Evolutionary conservation across 2,797 vertebrate genomes (phyloP), one percentile per base, ranked within the genome.

Genomic region (Neosilurus hyrtlii): DNA sequence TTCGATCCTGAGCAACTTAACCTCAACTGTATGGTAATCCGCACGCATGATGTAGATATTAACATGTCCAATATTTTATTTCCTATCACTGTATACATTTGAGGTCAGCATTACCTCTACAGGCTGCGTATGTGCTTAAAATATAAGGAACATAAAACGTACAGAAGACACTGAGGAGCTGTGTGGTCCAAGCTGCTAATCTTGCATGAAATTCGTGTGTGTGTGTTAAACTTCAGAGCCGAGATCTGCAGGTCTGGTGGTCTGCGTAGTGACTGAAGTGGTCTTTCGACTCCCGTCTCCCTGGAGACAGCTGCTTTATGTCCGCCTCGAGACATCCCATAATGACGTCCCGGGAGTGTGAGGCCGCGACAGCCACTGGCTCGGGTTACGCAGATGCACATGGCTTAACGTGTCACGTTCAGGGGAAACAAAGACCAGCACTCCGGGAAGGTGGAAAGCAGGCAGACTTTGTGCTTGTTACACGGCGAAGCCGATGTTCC

Each of bases 201-300:
- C 51, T 11, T 43, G 78, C 78, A 80, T 80, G 65, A 67, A 71
- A 71, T 70, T 30, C 18, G 20, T 76, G 35, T 37, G 62, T 67
- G 72, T 67, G 49, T 49, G 54, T 63, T 86, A 89, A 85, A 84
- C 16, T 80, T 88, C 87, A 73, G 88, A 51, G 91, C 87, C 56
- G 87, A 89, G 89, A 88, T 89, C 89, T 71, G 86, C 88, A 90
- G 88, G 79, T 90, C 92, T 92, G 92, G 91, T 90, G 91, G 86
- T 84, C 84, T 89, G 88, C 88, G 89, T 89, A 80, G 80, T 88
- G 86, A 87, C 88, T 88, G 86, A 78, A 89, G 88, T 88, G 88
- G 88, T 43, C 83, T 84, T 83, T 72, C 88, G 90, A 84, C 81
- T 85, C 83, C 82, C 51, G 24, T 82, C 87, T 85, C 83, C 65